Percentiles rank a stretch among this genome's conserved stretches.
Evolutionary conservation across 2,888 invertebrate genomes (phyloP).

Genomic region (Aplocera efformata): DNA sequence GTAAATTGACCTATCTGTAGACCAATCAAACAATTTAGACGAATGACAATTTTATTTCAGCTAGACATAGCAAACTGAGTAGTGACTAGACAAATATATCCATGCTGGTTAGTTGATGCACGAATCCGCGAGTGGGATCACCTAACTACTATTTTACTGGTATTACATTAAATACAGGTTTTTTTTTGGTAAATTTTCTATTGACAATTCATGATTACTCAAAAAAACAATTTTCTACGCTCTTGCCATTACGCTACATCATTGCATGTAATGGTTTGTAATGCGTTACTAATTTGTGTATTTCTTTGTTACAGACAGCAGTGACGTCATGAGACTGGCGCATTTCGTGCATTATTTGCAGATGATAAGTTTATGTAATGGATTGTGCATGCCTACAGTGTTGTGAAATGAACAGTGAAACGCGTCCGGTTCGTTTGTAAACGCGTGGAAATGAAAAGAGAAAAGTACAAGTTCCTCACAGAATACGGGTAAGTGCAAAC

Average conservation of each 20-base stretch:
- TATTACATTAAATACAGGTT: too few relatives aligned
- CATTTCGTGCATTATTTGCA: slow-evolving; percentile 35
- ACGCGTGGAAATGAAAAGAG: slow-evolving; percentile 76
- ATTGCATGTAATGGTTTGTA: slow-evolving; percentile 26
- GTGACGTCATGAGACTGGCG: slow-evolving; percentile 38
- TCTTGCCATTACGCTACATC: slow-evolving; percentile 17
- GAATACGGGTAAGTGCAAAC: slow-evolving; percentile 55
- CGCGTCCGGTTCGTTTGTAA: slow-evolving; percentile 42
- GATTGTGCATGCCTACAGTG: slow-evolving; percentile 32
- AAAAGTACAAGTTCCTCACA: slow-evolving; percentile 70
- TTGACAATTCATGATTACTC: too few relatives aligned
- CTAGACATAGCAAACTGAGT: too few relatives aligned
- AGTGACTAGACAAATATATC: too few relatives aligned
- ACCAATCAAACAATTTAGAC: too few relatives aligned
- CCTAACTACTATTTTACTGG: too few relatives aligned
- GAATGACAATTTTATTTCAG: too few relatives aligned
- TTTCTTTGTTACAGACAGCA: slow-evolving; percentile 48
- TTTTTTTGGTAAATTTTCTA: too few relatives aligned
- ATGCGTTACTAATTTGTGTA: slow-evolving; percentile 31
- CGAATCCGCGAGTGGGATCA: too few relatives aligned
- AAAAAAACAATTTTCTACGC: slow-evolving; percentile 17
- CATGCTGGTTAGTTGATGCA: too few relatives aligned
- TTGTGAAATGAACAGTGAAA: slow-evolving; percentile 65
- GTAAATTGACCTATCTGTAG: too few relatives aligned
- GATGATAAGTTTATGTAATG: slow-evolving; percentile 47